These are phyloP conservation scores for Gavialis gangeticus DNA, from an alignment of 2,113 vertebrate genomes.

Conservation along the genomic window DNA sequence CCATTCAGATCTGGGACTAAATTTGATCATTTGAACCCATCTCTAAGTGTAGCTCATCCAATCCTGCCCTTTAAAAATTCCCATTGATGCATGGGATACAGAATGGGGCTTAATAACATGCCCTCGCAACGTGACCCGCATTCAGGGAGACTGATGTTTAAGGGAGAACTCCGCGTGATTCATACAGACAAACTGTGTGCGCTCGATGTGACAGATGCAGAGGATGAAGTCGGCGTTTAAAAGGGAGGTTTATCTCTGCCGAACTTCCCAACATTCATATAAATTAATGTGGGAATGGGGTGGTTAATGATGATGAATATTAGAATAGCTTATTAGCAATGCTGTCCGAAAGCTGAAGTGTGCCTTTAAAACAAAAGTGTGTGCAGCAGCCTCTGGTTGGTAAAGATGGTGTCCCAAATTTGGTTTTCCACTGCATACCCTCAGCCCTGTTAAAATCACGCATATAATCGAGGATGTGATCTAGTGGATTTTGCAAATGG, in stretches of 20 bases:
- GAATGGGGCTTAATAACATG: not conserved
- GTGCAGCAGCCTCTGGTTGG: constrained; percentile 11
- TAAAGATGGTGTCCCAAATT: not conserved
- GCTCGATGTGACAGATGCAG: accelerated
- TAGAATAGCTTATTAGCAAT: constrained; percentile 57
- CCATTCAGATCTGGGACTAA: not conserved
- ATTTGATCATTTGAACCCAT: not conserved
- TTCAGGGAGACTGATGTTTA: not conserved
- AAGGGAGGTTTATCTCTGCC: not conserved
- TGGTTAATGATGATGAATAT: constrained; percentile 41
- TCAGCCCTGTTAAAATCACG: accelerated
- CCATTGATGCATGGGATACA: not conserved
- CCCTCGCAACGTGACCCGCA: not conserved
- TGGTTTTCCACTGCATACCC: not conserved
- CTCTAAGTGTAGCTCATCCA: not conserved
- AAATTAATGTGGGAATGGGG: not conserved
- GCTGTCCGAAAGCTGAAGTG: constrained; percentile 35
- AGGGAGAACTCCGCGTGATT: not conserved
- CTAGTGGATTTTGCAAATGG: not conserved
- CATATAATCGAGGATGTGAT: accelerated
- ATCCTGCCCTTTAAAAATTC: not conserved
- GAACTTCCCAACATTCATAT: constrained; percentile 1
- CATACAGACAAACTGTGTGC: not conserved
- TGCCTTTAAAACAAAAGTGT: constrained; percentile 43
- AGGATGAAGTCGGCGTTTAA: not conserved